phyloP scores from a whole-genome alignment of 2,113 vertebrate genomes.

The Neotoma lepida region DNA sequence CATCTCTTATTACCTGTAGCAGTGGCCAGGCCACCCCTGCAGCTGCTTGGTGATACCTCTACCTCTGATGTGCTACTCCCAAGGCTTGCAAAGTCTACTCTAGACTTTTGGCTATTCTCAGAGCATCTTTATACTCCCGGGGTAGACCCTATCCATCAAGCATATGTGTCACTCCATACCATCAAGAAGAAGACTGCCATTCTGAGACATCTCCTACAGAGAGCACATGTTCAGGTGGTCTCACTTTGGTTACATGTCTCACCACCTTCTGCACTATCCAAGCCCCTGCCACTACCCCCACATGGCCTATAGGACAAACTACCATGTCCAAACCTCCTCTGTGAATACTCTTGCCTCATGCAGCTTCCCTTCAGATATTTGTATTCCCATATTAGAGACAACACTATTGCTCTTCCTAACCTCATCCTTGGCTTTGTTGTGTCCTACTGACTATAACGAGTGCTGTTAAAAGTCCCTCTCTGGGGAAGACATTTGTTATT shows the following conservation, averaged over 20 bases:
- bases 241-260: not conserved
- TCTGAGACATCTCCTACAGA: not conserved
- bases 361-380: not conserved
- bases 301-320: not conserved
- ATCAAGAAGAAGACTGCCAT: not conserved
- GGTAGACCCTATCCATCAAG: not conserved
- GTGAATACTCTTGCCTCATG: not conserved
- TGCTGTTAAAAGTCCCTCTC: not conserved
- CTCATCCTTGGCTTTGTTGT: not conserved
- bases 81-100: not conserved
- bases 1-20: not conserved
- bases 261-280: not conserved
- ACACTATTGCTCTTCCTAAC: not conserved
- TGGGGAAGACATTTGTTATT: not conserved
- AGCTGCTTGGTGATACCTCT: not conserved
- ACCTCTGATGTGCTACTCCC: not conserved
- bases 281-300: too few relatives aligned
- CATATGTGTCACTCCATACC: not conserved
- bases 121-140: not conserved
- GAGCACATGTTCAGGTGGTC: not conserved
- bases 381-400: not conserved
- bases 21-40: not conserved
- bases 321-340: not conserved
- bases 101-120: not conserved
- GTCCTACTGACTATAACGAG: not conserved